Evolutionary conservation across 2,888 invertebrate species (phyloP).

Genomic region (Boloria selene): DNA sequence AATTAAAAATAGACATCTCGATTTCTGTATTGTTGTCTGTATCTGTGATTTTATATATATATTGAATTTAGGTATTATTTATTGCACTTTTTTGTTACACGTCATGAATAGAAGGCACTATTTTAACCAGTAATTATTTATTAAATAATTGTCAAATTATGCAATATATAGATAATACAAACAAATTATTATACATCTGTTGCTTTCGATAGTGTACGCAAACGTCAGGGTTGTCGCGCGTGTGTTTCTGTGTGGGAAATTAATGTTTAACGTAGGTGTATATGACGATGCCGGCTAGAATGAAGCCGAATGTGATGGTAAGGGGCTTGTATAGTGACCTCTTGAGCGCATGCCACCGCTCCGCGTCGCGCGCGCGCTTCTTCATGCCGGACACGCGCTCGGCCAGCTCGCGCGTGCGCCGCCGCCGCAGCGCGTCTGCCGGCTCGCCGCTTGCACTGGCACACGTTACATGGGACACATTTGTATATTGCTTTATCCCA

Average conservation of each 20-base stretch:
- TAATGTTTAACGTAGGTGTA: slow-evolving; percentile 81
- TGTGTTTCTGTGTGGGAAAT: slow-evolving; percentile 5
- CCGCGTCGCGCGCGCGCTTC: slow-evolving; percentile 85
- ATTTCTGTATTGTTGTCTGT: too few relatives aligned
- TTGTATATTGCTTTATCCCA: too few relatives aligned
- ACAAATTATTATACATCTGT: too few relatives aligned
- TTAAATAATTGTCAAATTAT: not conserved
- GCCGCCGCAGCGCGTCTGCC: slow-evolving; percentile 53
- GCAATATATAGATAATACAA: not conserved
- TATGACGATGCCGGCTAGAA: slow-evolving; percentile 85
- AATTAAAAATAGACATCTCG: too few relatives aligned
- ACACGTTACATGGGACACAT: not conserved
- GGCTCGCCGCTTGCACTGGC: slow-evolving; percentile 40
- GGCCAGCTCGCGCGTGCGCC: slow-evolving; percentile 57
- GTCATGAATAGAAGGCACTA: too few relatives aligned
- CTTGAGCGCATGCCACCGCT: slow-evolving; percentile 88
- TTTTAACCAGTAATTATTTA: not conserved
- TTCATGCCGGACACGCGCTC: slow-evolving; percentile 81
- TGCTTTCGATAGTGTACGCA: not conserved
- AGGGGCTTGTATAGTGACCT: slow-evolving; percentile 90
- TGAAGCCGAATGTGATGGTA: slow-evolving; percentile 86
- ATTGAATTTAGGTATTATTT: too few relatives aligned
- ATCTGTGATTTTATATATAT: too few relatives aligned
- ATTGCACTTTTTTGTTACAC: too few relatives aligned
- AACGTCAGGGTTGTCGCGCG: not conserved